Evolutionary conservation across 2,888 invertebrate genomes (phyloP), one percentile per base, ranked within the genome.

Genomic region (Barypeithes pellucidus): DNA sequence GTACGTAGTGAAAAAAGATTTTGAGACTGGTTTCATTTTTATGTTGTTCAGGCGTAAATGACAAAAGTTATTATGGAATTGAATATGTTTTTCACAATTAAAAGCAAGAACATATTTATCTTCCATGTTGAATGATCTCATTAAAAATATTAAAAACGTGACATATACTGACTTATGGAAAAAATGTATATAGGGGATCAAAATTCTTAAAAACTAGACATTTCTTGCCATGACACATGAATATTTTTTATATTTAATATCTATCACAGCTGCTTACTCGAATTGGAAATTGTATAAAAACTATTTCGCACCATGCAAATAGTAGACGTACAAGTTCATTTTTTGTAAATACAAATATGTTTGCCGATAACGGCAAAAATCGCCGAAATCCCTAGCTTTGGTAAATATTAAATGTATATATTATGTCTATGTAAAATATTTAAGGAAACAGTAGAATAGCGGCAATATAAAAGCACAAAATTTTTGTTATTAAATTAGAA

Each of bases 401-500:
- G 22, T 65, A 52, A 65, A 50, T 65, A 65, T 65, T 39, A 39
- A 65, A 50, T 43, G n/a, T 43, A n/a, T 36, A 36, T 39, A 16
- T 7, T 45, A 11, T 14, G 47, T 29, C 5, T 50, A 36, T 39
- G 36, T n/a, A 47, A 47, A 20, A 52, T 52, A 65, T 22, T 39
- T 14, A 33, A 65, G 70, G 76, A 72, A 78, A 76, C 72, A 65
- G 77, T 83, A 82, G 81, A 79, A 67, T 79, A 80, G 81, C 78
- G 79, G 81, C 82, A 81, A 81, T 82, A 81, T 65, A 78, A 78
- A 76, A 78, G 82, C 81, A 82, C 82, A 82, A 82, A 79, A 80
- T 71, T 77, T 81, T 81, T 80, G 82, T 82, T 80, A 79, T 79
- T 80, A 77, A 77, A 77, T 75, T 78, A 79, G 79, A 78, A 72